Evolutionary conservation across 2,888 invertebrate species (phyloP).

Genomic region (Scaptomyza caliginosa): DNA sequence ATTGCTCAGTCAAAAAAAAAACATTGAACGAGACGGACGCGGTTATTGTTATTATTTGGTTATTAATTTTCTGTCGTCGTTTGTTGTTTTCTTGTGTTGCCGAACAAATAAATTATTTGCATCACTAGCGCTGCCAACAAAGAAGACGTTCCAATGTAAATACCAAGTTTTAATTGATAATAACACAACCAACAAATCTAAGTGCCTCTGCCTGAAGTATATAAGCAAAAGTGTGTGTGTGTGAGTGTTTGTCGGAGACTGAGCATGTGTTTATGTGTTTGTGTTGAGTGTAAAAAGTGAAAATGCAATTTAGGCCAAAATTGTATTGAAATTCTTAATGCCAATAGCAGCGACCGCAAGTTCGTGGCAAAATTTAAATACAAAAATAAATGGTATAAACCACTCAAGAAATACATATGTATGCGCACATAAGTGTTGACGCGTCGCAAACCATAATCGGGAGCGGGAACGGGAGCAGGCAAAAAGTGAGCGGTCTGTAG

Average conservation of each 20-base stretch:
- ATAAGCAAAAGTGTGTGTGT: conserved; percentile 8
- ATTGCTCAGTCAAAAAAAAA: conserved; percentile 49
- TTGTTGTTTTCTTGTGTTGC: conserved; percentile 65
- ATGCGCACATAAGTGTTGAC: conserved; percentile 8
- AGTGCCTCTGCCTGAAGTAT: conserved; percentile 1
- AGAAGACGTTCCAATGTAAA: conserved; percentile 52
- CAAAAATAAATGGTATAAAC: conserved; percentile 18
- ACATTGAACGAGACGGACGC: conserved; percentile 42
- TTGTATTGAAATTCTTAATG: conserved; percentile 63
- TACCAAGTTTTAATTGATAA: conserved; percentile 56
- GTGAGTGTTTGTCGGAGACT: conserved; percentile 7
- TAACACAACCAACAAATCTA: conserved; percentile 8
- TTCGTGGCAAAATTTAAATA: conserved; percentile 46
- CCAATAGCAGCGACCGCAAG: conserved; percentile 42
- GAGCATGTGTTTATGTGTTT: conserved; percentile 16
- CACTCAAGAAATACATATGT: conserved; percentile 29
- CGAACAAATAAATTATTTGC: conserved; percentile 48
- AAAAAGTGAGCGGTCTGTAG: conserved; percentile 59
- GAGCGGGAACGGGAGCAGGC: conserved; percentile 16
- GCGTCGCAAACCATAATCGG: conserved; percentile 7
- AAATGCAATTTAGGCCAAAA: conserved; percentile 70
- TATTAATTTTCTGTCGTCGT: conserved; percentile 57
- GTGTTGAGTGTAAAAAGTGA: conserved; percentile 56
- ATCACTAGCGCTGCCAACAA: conserved; percentile 11
- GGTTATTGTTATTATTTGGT: conserved; percentile 62